A percentile compares a stretch with the other conserved stretches of the same genome.
Evolutionary conservation across 2,113 vertebrate species (phyloP).

Genomic region (Oreocharis arfaki): DNA sequence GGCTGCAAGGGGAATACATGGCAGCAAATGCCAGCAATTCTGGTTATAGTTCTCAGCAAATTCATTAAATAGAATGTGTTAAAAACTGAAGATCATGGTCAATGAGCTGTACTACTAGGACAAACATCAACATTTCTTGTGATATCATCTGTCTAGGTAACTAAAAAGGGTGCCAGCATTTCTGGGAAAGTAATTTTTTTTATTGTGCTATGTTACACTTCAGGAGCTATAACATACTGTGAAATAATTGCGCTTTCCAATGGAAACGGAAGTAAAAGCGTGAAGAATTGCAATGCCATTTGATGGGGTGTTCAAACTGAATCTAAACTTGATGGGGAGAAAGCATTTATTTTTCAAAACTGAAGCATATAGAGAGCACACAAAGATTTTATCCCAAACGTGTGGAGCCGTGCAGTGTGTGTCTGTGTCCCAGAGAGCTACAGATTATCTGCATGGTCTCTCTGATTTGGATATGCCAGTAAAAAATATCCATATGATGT

Average conservation of each 20-base stretch:
- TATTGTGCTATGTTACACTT: not conserved
- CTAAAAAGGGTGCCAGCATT: not conserved
- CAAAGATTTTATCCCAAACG: not conserved
- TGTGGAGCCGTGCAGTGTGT: not conserved
- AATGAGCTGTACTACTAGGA: not conserved
- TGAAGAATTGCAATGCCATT: not conserved
- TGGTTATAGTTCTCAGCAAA: not conserved
- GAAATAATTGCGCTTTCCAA: not conserved
- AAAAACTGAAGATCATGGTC: not conserved
- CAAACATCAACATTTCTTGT: not conserved
- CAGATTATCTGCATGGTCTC: accelerated
- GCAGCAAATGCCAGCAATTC: too few relatives aligned
- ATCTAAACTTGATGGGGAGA: not conserved
- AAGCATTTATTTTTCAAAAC: not conserved
- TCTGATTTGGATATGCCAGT: not conserved
- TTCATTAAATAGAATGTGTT: not conserved
- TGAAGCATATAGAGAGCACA: not conserved
- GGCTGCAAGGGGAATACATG: not conserved
- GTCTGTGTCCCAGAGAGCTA: not conserved
- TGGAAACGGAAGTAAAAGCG: not conserved
- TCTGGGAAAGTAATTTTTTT: not conserved
- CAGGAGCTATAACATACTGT: not conserved
- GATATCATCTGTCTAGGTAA: not conserved
- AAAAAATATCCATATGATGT: not conserved
- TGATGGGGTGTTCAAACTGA: not conserved